A percentile compares a stretch with the other conserved stretches of the same genome.
Conservation (phyloP, 2,113 vertebrate species). For the Phainopepla nitens region DNA sequence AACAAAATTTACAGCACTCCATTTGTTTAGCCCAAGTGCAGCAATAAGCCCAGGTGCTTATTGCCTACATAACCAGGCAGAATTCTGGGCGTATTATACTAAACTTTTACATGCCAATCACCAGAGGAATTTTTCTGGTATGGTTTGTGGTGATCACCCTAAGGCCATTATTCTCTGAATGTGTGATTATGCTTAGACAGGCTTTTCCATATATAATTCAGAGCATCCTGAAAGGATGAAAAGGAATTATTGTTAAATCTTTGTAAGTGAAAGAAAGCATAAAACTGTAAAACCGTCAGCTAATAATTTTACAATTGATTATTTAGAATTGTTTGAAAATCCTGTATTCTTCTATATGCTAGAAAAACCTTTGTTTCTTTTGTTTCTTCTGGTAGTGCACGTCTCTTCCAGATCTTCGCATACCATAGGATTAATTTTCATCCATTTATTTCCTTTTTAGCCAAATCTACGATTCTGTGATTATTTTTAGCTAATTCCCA, state of each 20-base stretch:
- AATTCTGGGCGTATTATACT: background rate
- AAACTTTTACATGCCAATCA: background rate
- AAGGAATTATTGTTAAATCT: conserved; percentile 33
- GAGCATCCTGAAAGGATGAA: background rate
- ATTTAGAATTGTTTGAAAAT: conserved; percentile 6
- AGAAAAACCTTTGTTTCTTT: background rate
- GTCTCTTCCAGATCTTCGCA: background rate
- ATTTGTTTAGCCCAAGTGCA: conserved; percentile 28
- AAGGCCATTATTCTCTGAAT: background rate
- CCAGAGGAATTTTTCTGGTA: background rate
- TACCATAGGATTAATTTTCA: background rate
- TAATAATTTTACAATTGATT: background rate
- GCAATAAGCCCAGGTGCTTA: background rate
- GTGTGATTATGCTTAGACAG: background rate
- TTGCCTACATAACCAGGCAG: background rate
- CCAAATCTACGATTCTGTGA: background rate
- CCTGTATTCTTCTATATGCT: background rate
- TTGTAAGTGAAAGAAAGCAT: background rate
- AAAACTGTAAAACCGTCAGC: background rate
- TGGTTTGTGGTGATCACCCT: background rate
- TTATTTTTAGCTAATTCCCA: background rate
- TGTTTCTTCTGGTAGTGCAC: background rate
- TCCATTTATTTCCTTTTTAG: background rate
- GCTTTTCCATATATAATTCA: background rate
- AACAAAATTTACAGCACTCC: conserved; percentile 45